Evolutionary conservation across 2,113 vertebrate species (phyloP).

Genomic region (Colossoma macropomum): DNA sequence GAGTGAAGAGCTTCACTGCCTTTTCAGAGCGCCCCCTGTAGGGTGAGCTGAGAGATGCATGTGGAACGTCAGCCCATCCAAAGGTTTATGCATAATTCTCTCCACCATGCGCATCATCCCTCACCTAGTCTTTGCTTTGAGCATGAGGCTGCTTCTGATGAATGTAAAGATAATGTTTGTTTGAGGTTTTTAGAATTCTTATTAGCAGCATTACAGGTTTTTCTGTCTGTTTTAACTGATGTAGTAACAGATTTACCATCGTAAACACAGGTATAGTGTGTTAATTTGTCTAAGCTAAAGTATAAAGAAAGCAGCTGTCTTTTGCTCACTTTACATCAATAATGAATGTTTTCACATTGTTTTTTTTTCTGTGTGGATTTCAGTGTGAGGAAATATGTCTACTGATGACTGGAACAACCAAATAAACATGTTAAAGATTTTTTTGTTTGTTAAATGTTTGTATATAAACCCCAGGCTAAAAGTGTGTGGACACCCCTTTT

Average conservation of each 20-base stretch:
- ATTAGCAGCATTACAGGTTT: not conserved
- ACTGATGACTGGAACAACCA: constrained; percentile 32
- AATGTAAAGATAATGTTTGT: constrained; percentile 45
- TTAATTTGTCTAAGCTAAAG: not conserved
- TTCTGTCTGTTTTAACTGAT: constrained; percentile 17
- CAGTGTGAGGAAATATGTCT: constrained; percentile 20
- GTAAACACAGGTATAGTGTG: not conserved
- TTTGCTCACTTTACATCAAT: constrained; percentile 16
- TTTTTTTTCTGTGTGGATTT: constrained; percentile 28
- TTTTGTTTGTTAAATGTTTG: not conserved
- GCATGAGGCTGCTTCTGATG: constrained; percentile 59
- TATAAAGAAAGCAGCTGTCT: constrained; percentile 2
- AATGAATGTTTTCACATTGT: constrained; percentile 28
- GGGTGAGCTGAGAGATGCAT: constrained; percentile 55
- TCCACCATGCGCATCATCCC: constrained; percentile 21
- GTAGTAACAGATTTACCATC: not conserved
- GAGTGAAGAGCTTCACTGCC: constrained; percentile 97
- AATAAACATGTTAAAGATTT: constrained; percentile 41
- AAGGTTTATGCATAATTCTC: constrained; percentile 23
- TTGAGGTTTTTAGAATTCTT: constrained; percentile 6
- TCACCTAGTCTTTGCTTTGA: constrained; percentile 50
- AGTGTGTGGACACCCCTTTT: too few species aligned
- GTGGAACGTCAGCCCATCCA: constrained; percentile 29
- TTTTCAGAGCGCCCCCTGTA: constrained; percentile 92
- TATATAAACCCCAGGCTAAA: too few species aligned